Evolutionary conservation across 2,113 vertebrate genomes (phyloP).

Genomic region (Talpa occidentalis): DNA sequence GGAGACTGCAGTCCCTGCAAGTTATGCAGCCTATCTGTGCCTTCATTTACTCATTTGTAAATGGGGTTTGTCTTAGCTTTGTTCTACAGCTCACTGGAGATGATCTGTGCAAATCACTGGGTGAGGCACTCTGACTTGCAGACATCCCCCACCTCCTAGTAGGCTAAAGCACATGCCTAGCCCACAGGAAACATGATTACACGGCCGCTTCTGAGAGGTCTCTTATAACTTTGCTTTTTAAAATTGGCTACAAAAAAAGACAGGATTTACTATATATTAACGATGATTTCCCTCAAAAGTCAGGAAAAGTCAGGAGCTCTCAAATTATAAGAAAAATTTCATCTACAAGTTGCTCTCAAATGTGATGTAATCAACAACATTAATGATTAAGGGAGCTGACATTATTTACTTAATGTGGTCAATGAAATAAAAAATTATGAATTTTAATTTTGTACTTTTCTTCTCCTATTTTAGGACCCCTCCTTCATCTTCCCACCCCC

Average conservation of each 20-base stretch:
- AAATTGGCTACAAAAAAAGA: not conserved
- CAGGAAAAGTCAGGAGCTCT: not conserved
- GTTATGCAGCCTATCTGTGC: not conserved
- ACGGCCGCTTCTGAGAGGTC: not conserved
- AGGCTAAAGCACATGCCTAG: not conserved
- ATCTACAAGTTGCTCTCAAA: not conserved
- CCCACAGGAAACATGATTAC: not conserved
- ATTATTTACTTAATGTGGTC: not conserved
- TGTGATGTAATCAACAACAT: not conserved
- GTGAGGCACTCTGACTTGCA: not conserved
- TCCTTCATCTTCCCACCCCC: rapidly evolving
- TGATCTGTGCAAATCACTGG: not conserved
- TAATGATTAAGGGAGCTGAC: not conserved
- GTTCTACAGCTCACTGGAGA: not conserved
- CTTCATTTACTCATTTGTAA: not conserved
- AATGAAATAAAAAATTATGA: not conserved
- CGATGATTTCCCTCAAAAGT: not conserved
- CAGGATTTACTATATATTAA: not conserved
- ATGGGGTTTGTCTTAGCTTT: not conserved
- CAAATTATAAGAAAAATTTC: not conserved
- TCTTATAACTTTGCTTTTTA: not conserved
- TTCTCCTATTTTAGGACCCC: not conserved
- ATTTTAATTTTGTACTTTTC: slow-evolving; percentile 21
- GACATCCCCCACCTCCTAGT: not conserved
- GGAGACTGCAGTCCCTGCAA: not conserved